Conservation (phyloP, 2,113 vertebrate genomes). For the Atlantisia rogersi region DNA sequence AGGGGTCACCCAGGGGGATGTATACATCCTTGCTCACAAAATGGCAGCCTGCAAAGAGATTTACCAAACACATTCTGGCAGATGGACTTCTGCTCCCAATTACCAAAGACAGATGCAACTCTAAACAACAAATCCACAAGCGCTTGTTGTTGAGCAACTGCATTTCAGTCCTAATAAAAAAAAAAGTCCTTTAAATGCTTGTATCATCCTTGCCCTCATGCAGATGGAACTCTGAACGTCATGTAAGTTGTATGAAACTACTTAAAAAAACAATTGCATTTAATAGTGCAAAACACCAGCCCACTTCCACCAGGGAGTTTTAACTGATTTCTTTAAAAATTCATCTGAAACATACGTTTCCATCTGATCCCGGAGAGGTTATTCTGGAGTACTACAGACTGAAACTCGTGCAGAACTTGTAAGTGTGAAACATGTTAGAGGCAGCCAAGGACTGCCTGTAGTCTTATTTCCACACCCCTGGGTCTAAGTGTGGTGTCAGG, state of each 20-base stretch:
- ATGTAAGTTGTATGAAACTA: not conserved
- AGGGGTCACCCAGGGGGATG: not conserved
- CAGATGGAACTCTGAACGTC: not conserved
- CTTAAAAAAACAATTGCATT: not conserved
- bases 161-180: not conserved
- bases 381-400: not conserved
- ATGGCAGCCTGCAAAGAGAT: conserved; percentile 23
- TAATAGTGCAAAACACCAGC: not conserved
- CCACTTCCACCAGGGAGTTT: not conserved
- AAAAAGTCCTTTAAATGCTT: not conserved
- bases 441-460: not conserved
- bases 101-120: conserved; percentile 24
- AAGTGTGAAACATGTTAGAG: not conserved
- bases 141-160: not conserved
- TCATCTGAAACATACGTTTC: not conserved
- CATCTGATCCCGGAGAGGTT: not conserved
- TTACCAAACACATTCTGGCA: conserved; percentile 17
- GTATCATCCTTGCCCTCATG: not conserved
- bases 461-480: not conserved
- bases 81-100: conserved; percentile 27
- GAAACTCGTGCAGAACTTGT: not conserved
- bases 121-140: not conserved
- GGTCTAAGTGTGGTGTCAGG: not conserved
- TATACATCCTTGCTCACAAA: not conserved
- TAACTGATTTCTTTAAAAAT: not conserved